Conservation (phyloP, 2,888 invertebrate genomes). For the Drosophila neonasuta region DNA sequence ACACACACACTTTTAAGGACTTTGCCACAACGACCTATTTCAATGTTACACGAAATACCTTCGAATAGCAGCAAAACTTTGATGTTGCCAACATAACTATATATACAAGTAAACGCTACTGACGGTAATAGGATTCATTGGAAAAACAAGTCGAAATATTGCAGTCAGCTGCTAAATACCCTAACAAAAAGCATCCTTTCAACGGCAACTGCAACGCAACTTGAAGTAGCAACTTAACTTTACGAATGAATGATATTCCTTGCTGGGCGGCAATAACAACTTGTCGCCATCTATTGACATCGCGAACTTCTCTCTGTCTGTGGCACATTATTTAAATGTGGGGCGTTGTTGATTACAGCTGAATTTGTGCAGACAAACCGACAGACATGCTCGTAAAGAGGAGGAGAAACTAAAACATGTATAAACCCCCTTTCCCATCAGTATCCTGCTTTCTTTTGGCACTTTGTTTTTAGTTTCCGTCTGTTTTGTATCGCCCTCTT, state of each 20-base stretch:
- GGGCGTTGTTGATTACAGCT: slow-evolving; percentile 44
- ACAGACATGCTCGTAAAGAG: not conserved
- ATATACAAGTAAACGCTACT: not conserved
- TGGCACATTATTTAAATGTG: slow-evolving; percentile 28
- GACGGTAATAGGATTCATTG: not conserved
- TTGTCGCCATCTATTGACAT: slow-evolving; percentile 20
- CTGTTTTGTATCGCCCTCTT: slow-evolving; percentile 17
- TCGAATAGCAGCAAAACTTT: slow-evolving; percentile 1
- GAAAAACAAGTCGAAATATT: not conserved
- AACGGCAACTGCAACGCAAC: not conserved
- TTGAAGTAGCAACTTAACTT: not conserved
- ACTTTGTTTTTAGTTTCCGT: slow-evolving; percentile 34
- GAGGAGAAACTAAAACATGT: slow-evolving; percentile 30
- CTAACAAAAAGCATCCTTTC: not conserved
- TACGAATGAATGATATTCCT: not conserved
- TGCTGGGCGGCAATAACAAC: slow-evolving; percentile 20
- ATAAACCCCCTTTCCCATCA: not conserved
- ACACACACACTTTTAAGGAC: slow-evolving; percentile 9
- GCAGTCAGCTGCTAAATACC: not conserved
- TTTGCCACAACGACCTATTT: slow-evolving; percentile 10
- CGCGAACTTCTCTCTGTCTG: slow-evolving; percentile 27
- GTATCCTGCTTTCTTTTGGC: slow-evolving; percentile 12
- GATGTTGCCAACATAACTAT: not conserved
- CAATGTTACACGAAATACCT: not conserved
- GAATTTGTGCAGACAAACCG: slow-evolving; percentile 2